Base-by-base conservation (phyloP, 2,797 vertebrate genomes). In the Helarctos malayanus region DNA sequence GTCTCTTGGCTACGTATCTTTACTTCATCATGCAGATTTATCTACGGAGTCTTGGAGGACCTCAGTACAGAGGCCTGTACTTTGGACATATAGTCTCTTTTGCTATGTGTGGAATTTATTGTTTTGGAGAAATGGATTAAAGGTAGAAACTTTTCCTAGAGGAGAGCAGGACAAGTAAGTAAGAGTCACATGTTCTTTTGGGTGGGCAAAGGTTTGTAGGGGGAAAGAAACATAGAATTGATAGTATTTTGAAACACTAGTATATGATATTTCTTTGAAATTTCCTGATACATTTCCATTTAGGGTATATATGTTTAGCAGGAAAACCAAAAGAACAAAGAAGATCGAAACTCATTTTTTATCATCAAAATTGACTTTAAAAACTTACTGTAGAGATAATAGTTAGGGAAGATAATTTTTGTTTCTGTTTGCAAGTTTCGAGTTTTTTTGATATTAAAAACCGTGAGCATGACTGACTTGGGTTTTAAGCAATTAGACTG, bases 191-290 rank as follows among this genome's bases (percentile, higher is more conserved):
- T 18, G 13, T 41, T 49, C 2, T 45, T 89, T 87, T 82, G 56
- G 21, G 16, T 54, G 76, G 25, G 61, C n/a, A 93, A 91, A 76
- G 12, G 68, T 47, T 92, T 87, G 35, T 35, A 52, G 10, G 13
- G 8, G 7, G 32, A 35, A 61, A 63, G 38, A 84, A 84, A 76
- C 15, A 41, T 2, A 78, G 4, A 23, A 57, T 19, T 78, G 18
- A 41, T 5, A 35, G 4, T 65, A 71, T 93, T 94, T 93, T 94
- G 7, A 86, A 82, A 94, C 75, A 68, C 35, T 86, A 65, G 7
- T 10, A 25, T 57, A 35, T 85, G 27, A 49, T 13, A 32, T 79
- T 86, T 91, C 19, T 56, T 57, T 89, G n/a, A 93, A 79, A 49
- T 27, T 82, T 68, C 13, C 3, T 85, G 12, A n/a, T 71, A 59